A percentile compares a stretch with the other conserved stretches of the same genome.
phyloP scores from a whole-genome alignment of 1,140 invertebrate species.

The Colletes gigas region DNA sequence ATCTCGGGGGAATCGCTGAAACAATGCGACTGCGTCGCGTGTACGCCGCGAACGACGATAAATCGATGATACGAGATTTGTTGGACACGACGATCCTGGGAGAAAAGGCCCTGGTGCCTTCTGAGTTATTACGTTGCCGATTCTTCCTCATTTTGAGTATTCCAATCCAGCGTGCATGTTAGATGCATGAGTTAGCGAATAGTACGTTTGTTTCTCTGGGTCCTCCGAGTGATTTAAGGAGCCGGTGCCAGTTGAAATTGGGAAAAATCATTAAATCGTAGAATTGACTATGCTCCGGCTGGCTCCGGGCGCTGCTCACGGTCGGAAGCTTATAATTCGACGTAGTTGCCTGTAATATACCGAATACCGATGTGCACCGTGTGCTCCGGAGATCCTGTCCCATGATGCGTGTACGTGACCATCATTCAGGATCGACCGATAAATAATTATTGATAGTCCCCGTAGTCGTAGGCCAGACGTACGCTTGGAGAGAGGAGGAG shows the following conservation, averaged over 20 bases:
- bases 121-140: too few relatives aligned
- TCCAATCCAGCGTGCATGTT: too few relatives aligned
- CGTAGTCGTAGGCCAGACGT: background rate
- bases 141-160: too few relatives aligned
- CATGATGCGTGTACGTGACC: slow-evolving; percentile 56
- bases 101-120: background rate
- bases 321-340: slow-evolving; percentile 41
- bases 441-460: slow-evolving; percentile 56
- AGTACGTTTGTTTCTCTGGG: too few relatives aligned
- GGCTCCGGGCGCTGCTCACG: slow-evolving; percentile 1
- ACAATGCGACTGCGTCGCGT: slow-evolving; percentile 27
- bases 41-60: background rate
- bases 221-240: too few relatives aligned
- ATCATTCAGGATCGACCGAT: slow-evolving; percentile 52
- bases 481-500: background rate
- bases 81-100: background rate
- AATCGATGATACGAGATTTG: slow-evolving; percentile 8
- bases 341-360: slow-evolving; percentile 41
- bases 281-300: background rate
- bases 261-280: too few relatives aligned
- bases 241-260: too few relatives aligned
- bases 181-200: too few relatives aligned
- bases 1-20: slow-evolving; percentile 6
- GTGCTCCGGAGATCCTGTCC: slow-evolving; percentile 33
- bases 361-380: slow-evolving; percentile 39